Percentiles rank a stretch among this genome's conserved stretches.
Evolutionary conservation across 2,113 vertebrate species (phyloP).

Genomic region (Trachemys scripta): DNA sequence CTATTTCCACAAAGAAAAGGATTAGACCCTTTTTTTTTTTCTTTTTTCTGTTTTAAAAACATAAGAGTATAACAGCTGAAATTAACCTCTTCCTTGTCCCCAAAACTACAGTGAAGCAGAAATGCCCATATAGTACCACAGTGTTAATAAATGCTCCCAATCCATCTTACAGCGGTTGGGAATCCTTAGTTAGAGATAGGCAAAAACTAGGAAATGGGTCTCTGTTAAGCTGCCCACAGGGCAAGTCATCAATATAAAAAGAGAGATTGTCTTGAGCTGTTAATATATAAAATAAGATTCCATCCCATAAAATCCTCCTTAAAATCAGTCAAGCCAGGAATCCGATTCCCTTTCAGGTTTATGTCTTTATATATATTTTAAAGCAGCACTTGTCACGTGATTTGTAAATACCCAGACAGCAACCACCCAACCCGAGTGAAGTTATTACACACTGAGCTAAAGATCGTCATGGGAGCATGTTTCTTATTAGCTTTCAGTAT

Average conservation of each 20-base stretch:
- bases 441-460: background rate
- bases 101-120: background rate
- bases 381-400: fast-evolving
- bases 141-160: fast-evolving
- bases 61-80: background rate
- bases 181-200: background rate
- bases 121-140: fast-evolving
- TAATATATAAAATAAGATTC: fast-evolving
- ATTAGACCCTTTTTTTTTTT: background rate
- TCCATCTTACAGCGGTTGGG: background rate
- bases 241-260: fast-evolving
- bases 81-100: background rate
- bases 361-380: background rate
- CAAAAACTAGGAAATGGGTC: background rate
- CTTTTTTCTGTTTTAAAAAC: too few species aligned
- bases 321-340: background rate
- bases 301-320: background rate
- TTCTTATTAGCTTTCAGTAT: background rate
- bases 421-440: background rate
- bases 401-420: background rate
- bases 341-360: fast-evolving
- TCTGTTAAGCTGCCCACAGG: fast-evolving
- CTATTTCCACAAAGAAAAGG: background rate
- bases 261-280: fast-evolving
- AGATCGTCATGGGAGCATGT: background rate